These are phyloP conservation scores for Crocodylus rhombifer DNA, from an alignment of 2,797 vertebrate species.

Conservation along the genomic window DNA sequence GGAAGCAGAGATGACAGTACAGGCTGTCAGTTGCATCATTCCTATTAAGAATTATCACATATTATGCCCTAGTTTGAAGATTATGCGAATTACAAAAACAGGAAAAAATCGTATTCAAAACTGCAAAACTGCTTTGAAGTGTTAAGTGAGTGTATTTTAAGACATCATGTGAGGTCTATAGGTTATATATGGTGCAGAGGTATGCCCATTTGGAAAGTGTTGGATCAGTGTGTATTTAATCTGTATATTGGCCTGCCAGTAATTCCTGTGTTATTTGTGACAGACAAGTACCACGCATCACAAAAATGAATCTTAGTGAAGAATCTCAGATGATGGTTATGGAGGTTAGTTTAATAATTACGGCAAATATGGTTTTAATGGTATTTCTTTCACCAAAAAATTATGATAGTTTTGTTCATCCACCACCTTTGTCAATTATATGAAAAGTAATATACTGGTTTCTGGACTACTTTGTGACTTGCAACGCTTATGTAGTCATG, in stretches of 20 bases:
- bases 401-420: neutral
- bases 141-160: neutral
- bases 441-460: neutral
- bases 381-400: neutral
- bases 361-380: neutral
- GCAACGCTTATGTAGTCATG: too few relatives aligned
- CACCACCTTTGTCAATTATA: neutral
- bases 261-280: neutral
- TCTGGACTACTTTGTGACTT: neutral
- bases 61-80: neutral
- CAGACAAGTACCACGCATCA: slow-evolving; percentile 74
- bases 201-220: neutral
- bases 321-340: slow-evolving; percentile 73
- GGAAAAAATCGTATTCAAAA: neutral
- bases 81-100: neutral
- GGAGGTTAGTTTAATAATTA: slow-evolving; percentile 74
- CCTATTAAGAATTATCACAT: too few relatives aligned
- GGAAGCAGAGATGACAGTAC: too few relatives aligned
- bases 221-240: neutral
- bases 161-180: neutral
- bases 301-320: slow-evolving; percentile 71
- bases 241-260: fast-evolving
- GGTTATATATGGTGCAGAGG: neutral
- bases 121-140: fast-evolving
- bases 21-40: too few relatives aligned